A percentile compares a stretch with the other conserved stretches of the same genome.
These are phyloP conservation scores for Eubasilissa splendida DNA, from an alignment of 2,888 invertebrate genomes.

Conservation along the genomic window DNA sequence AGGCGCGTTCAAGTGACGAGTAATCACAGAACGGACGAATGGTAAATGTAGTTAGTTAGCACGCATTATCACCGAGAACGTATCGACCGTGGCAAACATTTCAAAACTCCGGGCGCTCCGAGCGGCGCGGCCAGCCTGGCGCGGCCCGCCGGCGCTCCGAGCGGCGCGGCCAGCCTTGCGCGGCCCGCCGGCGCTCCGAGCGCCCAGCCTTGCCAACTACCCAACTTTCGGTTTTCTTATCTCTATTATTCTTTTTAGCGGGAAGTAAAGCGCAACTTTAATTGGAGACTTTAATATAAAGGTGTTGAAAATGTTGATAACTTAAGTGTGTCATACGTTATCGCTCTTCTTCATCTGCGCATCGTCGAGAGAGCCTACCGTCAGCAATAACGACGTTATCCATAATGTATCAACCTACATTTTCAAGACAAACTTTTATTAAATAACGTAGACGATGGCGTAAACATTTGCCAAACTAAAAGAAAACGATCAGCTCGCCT, in stretches of 20 bases:
- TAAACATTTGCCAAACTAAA: too few relatives aligned
- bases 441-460: too few relatives aligned
- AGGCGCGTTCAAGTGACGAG: too few relatives aligned
- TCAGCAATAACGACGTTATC: slow-evolving; percentile 9
- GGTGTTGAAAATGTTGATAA: slow-evolving; percentile 15
- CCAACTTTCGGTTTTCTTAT: slow-evolving; percentile 65
- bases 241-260: slow-evolving; percentile 32
- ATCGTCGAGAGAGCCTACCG: background rate
- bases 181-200: background rate
- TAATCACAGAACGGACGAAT: too few relatives aligned
- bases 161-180: background rate
- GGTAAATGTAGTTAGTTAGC: too few relatives aligned
- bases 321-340: slow-evolving; percentile 30
- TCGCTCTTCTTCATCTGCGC: background rate
- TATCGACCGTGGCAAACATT: slow-evolving; percentile 20
- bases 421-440: background rate
- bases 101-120: slow-evolving; percentile 14
- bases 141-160: slow-evolving; percentile 3
- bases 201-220: slow-evolving; percentile 50
- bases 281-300: slow-evolving; percentile 18
- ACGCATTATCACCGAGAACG: background rate
- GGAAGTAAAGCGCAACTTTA: slow-evolving; percentile 34
- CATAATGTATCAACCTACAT: background rate
- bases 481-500: too few relatives aligned
- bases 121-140: background rate